These are phyloP conservation scores for Piprites chloris DNA, from an alignment of 2,113 vertebrate genomes.

Conservation along the genomic window DNA sequence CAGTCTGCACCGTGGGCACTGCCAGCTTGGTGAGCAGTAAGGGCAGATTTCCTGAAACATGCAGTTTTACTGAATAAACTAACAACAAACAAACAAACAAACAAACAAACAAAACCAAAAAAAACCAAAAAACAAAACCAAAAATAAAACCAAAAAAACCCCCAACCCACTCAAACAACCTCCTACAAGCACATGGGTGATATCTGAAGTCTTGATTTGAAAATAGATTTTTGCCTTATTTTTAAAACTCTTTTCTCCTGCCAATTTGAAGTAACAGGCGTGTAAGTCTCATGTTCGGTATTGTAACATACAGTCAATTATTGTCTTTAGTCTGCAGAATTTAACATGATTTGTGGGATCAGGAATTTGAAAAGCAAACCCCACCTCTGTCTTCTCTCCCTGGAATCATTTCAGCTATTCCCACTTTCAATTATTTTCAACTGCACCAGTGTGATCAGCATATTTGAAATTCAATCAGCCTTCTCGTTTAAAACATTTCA, in stretches of 20 bases:
- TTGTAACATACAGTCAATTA: background rate
- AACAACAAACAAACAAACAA: background rate
- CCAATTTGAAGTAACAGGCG: background rate
- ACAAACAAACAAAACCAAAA: background rate
- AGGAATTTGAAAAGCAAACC: background rate
- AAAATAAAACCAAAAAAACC: too few relatives aligned
- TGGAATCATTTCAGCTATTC: constrained; percentile 36
- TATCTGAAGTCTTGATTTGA: background rate
- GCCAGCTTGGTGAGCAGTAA: background rate
- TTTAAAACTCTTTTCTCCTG: background rate
- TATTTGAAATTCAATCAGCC: constrained; percentile 73
- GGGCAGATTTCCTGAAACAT: background rate
- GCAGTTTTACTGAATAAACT: background rate
- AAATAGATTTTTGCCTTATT: background rate
- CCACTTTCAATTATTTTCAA: constrained; percentile 55
- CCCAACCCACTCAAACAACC: background rate
- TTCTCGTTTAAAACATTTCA: constrained; percentile 66
- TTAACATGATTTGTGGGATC: constrained; percentile 15
- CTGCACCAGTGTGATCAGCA: constrained; percentile 56
- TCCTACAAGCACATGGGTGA: background rate
- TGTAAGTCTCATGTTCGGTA: background rate
- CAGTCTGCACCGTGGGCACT: background rate
- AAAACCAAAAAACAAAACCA: too few relatives aligned
- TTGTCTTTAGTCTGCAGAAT: background rate
- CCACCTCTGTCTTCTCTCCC: background rate